Evolutionary conservation across 2,888 invertebrate genomes (phyloP).

Genomic region (Ectobius pallidus): DNA sequence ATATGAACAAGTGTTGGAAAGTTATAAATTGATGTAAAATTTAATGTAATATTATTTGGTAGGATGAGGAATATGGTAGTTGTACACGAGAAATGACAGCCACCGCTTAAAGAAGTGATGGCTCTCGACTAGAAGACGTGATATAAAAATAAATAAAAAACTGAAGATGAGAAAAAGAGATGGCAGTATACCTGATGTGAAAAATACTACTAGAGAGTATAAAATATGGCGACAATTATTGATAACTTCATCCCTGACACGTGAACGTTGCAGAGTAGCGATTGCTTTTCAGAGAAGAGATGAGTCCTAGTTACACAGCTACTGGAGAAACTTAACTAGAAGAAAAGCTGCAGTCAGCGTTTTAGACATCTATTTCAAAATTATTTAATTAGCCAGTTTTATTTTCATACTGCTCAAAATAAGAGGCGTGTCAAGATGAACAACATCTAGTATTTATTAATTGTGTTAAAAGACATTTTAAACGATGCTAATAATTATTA

Average conservation of each 20-base stretch:
- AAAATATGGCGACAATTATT: slow-evolving; percentile 41
- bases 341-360: too few relatives aligned
- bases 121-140: background rate
- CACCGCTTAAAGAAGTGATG: too few relatives aligned
- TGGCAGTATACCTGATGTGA: slow-evolving; percentile 26
- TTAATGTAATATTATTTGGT: background rate
- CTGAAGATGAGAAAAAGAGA: background rate
- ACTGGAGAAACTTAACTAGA: slow-evolving; percentile 15
- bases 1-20: background rate
- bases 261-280: slow-evolving; percentile 3
- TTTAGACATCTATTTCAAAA: too few relatives aligned
- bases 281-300: background rate
- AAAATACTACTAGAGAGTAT: slow-evolving; percentile 27
- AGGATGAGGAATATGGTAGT: too few relatives aligned
- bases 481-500: too few relatives aligned
- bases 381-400: too few relatives aligned
- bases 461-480: too few relatives aligned
- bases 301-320: too few relatives aligned
- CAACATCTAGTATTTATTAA: too few relatives aligned
- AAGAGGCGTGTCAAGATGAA: too few relatives aligned
- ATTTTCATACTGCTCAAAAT: too few relatives aligned
- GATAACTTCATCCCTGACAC: slow-evolving; percentile 38
- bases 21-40: background rate
- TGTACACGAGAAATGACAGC: background rate
- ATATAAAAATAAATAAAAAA: slow-evolving; percentile 28